Percentiles rank a stretch among this genome's conserved stretches.
phyloP scores from a whole-genome alignment of 2,888 invertebrate species.

The Amiota minor region DNA sequence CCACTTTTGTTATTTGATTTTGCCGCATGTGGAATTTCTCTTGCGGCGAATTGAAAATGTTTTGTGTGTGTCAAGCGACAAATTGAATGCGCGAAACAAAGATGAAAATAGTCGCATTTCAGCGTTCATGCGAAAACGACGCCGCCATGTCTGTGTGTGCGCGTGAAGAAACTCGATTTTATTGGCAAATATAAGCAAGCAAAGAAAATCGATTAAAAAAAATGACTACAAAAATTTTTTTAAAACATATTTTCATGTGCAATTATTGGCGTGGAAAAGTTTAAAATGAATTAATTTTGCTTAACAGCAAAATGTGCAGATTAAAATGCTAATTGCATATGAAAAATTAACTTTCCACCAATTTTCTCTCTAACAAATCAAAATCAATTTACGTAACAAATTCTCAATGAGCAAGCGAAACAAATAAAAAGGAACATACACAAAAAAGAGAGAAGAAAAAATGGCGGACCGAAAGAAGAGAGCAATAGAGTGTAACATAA shows the following conservation, averaged over 20 bases:
- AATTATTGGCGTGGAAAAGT: slow-evolving; percentile 31
- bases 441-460: not conserved
- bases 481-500: no score
- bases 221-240: slow-evolving; percentile 59
- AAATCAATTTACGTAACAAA: not conserved
- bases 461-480: not conserved
- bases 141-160: slow-evolving; percentile 53
- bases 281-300: not conserved
- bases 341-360: not conserved
- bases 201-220: slow-evolving; percentile 59
- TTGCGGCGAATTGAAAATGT: slow-evolving; percentile 2
- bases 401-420: not conserved
- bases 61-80: not conserved
- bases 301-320: not conserved
- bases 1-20: not conserved
- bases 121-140: slow-evolving; percentile 46
- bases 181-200: slow-evolving; percentile 42
- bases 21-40: slow-evolving; percentile 3
- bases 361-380: not conserved
- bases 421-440: not conserved
- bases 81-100: slow-evolving; percentile 55
- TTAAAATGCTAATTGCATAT: not conserved
- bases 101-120: slow-evolving; percentile 64
- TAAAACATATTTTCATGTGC: slow-evolving; percentile 19
- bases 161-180: not conserved